Percentiles rank a stretch among this genome's conserved stretches.
phyloP scores from a whole-genome alignment of 2,797 vertebrate species.

The Zenarchopterus dispar region DNA sequence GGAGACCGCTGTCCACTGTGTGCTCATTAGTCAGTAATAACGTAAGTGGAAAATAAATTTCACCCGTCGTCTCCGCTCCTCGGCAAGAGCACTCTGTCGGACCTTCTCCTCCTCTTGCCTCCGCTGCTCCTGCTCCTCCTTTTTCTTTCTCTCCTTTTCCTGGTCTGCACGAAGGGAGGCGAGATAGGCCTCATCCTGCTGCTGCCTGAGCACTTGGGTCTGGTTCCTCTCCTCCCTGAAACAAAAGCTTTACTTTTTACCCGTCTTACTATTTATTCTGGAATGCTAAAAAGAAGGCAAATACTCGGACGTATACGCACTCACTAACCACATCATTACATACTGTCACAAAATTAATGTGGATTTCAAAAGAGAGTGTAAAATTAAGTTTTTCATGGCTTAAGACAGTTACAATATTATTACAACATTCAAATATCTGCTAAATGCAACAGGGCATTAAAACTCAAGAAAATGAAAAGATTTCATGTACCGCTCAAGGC shows the following conservation, averaged over 20 bases:
- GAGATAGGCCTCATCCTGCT: constrained; percentile 96
- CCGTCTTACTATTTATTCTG: not conserved
- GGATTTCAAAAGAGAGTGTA: too few species aligned
- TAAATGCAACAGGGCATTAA: not conserved
- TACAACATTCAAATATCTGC: not conserved
- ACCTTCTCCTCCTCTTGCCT: constrained; percentile 93
- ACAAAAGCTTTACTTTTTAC: constrained; percentile 1
- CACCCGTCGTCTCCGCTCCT: constrained; percentile 91
- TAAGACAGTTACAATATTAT: too few species aligned
- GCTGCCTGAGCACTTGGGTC: constrained; percentile 95
- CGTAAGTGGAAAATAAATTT: constrained; percentile 37
- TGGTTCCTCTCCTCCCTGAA: constrained; percentile 97
- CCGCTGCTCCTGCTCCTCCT: constrained; percentile 92
- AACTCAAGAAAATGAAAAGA: not conserved
- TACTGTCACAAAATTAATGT: too few species aligned
- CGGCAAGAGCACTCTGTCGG: constrained; percentile 89
- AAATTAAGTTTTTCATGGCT: too few species aligned
- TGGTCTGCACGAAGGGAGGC: constrained; percentile 94
- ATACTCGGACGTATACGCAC: too few species aligned
- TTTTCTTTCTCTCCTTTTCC: constrained; percentile 95
- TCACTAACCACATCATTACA: too few species aligned
- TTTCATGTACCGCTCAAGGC: constrained; percentile 89
- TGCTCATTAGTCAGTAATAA: not conserved
- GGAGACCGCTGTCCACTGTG: not conserved
- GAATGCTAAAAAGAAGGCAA: not conserved